Evolutionary conservation across 1,140 invertebrate species (phyloP), one percentile per base, ranked within the genome.

Genomic region (Hermetia illucens): DNA sequence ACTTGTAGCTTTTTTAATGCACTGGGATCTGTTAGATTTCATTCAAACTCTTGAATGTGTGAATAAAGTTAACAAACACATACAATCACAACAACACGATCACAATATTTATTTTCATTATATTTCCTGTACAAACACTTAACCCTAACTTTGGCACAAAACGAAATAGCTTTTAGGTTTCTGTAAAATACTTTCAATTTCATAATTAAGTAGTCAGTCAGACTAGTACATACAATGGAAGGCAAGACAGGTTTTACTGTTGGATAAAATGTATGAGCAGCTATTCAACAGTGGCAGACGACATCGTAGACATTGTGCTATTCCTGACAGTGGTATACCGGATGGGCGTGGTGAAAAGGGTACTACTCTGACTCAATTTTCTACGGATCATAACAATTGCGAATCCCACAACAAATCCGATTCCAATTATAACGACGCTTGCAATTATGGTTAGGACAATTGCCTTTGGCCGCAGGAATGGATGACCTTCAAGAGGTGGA

Each of bases 291-390:
- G n/a, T n/a, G n/a, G n/a, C n/a, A n/a, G n/a, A n/a, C n/a, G n/a
- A n/a, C n/a, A n/a, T n/a, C 16, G 52, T 50, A 1, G 55, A 58
- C 27, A 58, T 34, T 38, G 57, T 60, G 41, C 56, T 59, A 35
- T 53, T 51, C 9, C 57, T 39, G 0, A 60, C 56, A 20, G 54
- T 57, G 27, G 56, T 59, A 21, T 60, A 60, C 12, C 57, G 43
- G 24, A 60, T 60, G 21, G 57, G 57, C 9, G 21, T 27, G 5
- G 9, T 17, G 25, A 36, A 36, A 22, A n/a, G 15, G 4, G 25
- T 19, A 9, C 35, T 24, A 20, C 15, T 40, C 13, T 33, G 4
- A 17, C 35, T 34, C 4, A 40, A 27, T 24, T 33, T 34, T 21
- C 22, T 34, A 29, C 27, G 24, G 6, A 40, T 34, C 4, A 12